Evolutionary conservation across 2,113 vertebrate species (phyloP), one percentile per base, ranked within the genome.

Genomic region (Girardinichthys multiradiatus): DNA sequence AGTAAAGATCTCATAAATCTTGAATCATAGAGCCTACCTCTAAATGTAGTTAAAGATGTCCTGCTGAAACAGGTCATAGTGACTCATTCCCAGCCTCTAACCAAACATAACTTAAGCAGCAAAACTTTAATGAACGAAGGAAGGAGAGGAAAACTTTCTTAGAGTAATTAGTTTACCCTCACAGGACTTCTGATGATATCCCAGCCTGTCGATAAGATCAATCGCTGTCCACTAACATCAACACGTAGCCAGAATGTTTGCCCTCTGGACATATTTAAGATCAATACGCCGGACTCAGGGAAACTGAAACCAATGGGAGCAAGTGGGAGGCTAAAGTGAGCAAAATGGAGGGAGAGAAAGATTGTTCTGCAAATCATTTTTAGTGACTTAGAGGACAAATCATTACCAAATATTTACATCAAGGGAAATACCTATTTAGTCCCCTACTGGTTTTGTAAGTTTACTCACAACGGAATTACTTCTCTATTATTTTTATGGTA

Each of bases 241-340:
- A 84, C 29, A n/a, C 61, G 66, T 72, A 71, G 70, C 35, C 65
- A n/a, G 64, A 80, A 70, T 37, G 19, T 27, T 68, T 26, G 4
- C 30, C 78, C 77, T 69, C 68, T 58, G 68, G 68, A 59, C 60
- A 73, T 81, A 74, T 80, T 74, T 70, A 71, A 76, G 66, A 85
- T 89, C 85, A 84, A 81, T 90, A 73, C 60, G 31, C 26, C 61
- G n/a, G 54, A 70, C 68, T 76, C 48, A 70, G 66, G 4, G 62
- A 54, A 72, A 70, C 74, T 77, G 75, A 76, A 74, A 66, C 59
- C 61, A 66, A 70, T 75, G 61, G 61, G 68, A 67, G 14, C 27
- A 19, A 33, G 69, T 33, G 45, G 69, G 27, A 30, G 60, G 28
- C 30, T 66, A 48, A 63, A 72, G 72, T 65, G 57, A 67, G 58